phyloP scores from a whole-genome alignment of 2,797 vertebrate species.

The Craterocephalus amniculus region DNA sequence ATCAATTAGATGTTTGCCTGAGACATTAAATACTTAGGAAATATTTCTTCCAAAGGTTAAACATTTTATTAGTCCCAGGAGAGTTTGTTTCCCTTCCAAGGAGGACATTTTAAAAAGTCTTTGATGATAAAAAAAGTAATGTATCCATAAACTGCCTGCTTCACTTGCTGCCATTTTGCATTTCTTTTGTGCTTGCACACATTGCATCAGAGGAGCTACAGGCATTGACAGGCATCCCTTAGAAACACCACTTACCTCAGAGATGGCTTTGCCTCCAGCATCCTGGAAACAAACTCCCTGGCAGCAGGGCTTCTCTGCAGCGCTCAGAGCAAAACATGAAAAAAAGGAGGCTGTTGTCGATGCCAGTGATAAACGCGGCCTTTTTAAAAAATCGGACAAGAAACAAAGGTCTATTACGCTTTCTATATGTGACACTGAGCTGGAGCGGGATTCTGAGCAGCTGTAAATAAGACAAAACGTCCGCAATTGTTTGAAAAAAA shows the following conservation, averaged over 20 bases:
- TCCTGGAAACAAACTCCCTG: constrained; percentile 4
- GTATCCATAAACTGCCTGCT: constrained; percentile 1
- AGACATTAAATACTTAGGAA: not conserved
- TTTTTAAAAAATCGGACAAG: not conserved
- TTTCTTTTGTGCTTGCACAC: constrained; percentile 11
- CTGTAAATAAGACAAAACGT: constrained; percentile 25
- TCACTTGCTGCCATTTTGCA: constrained; percentile 53
- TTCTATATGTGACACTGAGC: constrained; percentile 19
- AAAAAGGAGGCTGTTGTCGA: constrained; percentile 6
- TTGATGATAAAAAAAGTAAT: not conserved
- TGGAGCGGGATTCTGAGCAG: constrained; percentile 32
- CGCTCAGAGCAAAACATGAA: not conserved
- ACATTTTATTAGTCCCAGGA: not conserved
- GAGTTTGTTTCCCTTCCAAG: not conserved
- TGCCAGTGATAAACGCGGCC: constrained; percentile 38
- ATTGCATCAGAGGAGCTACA: constrained; percentile 30
- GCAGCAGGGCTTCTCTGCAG: constrained; percentile 15
- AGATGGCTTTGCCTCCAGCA: constrained; percentile 22
- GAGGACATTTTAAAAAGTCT: not conserved
- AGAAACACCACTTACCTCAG: constrained; percentile 49
- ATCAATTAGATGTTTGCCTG: not conserved
- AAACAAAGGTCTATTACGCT: constrained; percentile 4
- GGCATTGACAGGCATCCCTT: constrained; percentile 14
- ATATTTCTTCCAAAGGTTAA: constrained; percentile 23
- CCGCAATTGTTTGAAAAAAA: constrained; percentile 43